Evolutionary conservation across 1,140 invertebrate genomes (phyloP).

Genomic region (Ephestia elutella): DNA sequence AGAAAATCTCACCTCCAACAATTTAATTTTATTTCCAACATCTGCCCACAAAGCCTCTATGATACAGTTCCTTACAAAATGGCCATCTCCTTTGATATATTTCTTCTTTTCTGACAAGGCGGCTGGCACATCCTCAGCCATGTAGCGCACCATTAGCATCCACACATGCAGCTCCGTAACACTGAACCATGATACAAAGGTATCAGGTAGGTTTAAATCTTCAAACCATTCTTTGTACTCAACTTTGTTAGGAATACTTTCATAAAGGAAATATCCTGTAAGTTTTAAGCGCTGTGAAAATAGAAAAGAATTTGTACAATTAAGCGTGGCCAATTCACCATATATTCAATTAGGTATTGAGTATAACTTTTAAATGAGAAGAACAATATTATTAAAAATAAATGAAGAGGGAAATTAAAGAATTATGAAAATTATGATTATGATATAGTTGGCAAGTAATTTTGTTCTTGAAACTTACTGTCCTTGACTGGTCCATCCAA

Average conservation of each 20-base stretch:
- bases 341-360: too few relatives aligned
- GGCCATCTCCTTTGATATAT: conserved; percentile 77
- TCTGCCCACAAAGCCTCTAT: conserved; percentile 89
- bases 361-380: too few relatives aligned
- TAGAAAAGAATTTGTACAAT: too few relatives aligned
- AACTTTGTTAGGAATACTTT: conserved; percentile 77
- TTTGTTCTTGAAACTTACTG: conserved; percentile 48
- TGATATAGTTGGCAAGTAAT: too few relatives aligned
- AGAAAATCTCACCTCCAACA: conserved; percentile 78
- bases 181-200: conserved; percentile 88
- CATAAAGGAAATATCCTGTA: conserved; percentile 78
- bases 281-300: conserved; percentile 75
- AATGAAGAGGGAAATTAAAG: too few relatives aligned
- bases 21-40: conserved; percentile 80
- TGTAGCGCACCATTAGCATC: conserved; percentile 84
- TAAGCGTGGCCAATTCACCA: too few relatives aligned
- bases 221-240: conserved; percentile 77
- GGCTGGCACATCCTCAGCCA: conserved; percentile 79
- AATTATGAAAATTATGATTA: too few relatives aligned
- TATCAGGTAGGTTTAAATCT: conserved; percentile 83
- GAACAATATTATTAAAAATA: too few relatives aligned
- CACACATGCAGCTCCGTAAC: conserved; percentile 90
- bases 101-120: conserved; percentile 55
- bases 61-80: conserved; percentile 81
- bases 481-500: conserved; percentile 63